phyloP scores from a whole-genome alignment of 1,140 invertebrate species.

The Stenopsyche tienmushanensis region DNA sequence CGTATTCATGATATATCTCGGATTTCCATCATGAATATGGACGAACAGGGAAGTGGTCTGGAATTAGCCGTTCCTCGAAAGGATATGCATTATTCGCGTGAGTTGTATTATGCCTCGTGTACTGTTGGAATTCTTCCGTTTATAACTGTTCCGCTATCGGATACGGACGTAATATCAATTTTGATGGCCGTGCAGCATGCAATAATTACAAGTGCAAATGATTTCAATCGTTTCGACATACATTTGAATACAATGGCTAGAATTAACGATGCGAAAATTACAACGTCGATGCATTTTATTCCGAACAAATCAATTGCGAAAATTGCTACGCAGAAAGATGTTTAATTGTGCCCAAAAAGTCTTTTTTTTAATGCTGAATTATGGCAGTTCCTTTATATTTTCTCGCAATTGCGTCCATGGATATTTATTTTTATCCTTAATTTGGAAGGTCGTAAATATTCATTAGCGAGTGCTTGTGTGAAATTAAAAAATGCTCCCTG shows the following conservation, averaged over 20 bases:
- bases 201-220: background rate
- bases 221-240: background rate
- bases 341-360: too few relatives aligned
- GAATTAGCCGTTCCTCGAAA: background rate
- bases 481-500: too few relatives aligned
- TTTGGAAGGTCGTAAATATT: too few relatives aligned
- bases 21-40: background rate
- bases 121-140: background rate
- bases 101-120: background rate
- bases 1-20: too few relatives aligned
- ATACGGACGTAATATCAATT: background rate
- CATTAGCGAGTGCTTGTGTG: too few relatives aligned
- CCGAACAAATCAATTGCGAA: background rate
- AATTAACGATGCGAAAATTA: background rate
- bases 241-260: background rate
- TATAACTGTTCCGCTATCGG: background rate
- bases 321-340: too few relatives aligned
- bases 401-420: too few relatives aligned
- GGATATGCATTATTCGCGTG: background rate
- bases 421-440: too few relatives aligned
- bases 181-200: background rate
- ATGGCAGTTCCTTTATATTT: too few relatives aligned
- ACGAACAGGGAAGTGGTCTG: background rate
- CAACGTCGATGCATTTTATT: background rate
- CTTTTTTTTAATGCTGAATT: too few relatives aligned